Evolutionary conservation across 2,113 vertebrate genomes (phyloP).

Genomic region (Cryptomyrus ogoouensis): DNA sequence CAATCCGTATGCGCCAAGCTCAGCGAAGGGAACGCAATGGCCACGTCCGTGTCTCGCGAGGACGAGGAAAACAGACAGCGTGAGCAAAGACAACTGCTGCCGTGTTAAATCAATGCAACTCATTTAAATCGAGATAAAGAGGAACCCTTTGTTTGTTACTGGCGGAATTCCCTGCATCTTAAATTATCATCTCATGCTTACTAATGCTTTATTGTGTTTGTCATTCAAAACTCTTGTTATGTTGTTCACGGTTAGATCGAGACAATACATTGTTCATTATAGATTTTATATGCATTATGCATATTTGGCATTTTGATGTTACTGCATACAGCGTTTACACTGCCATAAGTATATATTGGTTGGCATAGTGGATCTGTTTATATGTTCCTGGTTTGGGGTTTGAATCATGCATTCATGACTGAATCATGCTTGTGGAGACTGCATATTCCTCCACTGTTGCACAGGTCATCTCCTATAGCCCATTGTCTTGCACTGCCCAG

Average conservation of each 20-base stretch:
- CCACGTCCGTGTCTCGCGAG: conserved; percentile 40
- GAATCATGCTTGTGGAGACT: background rate
- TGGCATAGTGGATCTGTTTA: background rate
- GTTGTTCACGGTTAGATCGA: background rate
- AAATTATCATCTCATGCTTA: background rate
- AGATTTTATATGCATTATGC: background rate
- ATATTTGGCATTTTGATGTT: background rate
- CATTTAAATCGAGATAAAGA: conserved; percentile 15
- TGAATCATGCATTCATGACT: background rate
- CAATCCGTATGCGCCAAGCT: conserved; percentile 61
- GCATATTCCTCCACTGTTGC: background rate
- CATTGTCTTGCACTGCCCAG: background rate
- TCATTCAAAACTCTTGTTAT: background rate
- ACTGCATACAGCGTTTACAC: background rate
- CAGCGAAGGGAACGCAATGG: background rate
- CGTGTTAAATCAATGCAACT: conserved; percentile 30
- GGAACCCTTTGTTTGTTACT: background rate
- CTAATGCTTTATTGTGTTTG: background rate
- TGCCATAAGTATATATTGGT: background rate
- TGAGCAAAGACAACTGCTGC: conserved; percentile 27
- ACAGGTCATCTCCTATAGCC: background rate
- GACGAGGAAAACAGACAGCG: conserved; percentile 58
- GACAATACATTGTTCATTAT: background rate
- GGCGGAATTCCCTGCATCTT: background rate
- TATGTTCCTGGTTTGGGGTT: background rate